Base-by-base conservation (phyloP, 2,888 invertebrate species). In the Stenolophus ochropezus region DNA sequence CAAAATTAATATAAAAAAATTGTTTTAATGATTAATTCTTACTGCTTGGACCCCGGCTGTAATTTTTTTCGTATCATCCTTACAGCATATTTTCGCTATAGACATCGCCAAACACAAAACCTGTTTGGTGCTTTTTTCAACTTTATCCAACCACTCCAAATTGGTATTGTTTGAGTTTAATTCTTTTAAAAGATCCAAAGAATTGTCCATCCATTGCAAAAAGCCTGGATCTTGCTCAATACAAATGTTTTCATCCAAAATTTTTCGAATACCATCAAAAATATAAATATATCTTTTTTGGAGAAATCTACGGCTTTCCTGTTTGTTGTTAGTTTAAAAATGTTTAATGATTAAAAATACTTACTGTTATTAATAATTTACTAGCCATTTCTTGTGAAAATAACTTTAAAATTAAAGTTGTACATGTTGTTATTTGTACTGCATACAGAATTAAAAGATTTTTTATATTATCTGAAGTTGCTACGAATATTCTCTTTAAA, bases 21-120 rank as follows among this genome's bases (percentile, higher is more conserved):
- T n/a, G 4, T 14, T 58, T 76, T 21, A 42, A 53, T 61, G 18
- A 33, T 53, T 23, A 81, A 84, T 88, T 42, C 33, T 86, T 88
- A 92, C 92, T 85, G 91, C 90, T 89, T 91, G 91, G 84, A 91
- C 91, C 33, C 91, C 88, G 16, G 91, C 91, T 86, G 90, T 91
- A 11, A 92, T 89, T 83, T 91, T 87, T 84, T 86, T 86, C 27
- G 84, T 85, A 84, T 89, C 89, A 23, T 87, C 86, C 18, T 82
- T 82, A 18, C 86, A 82, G 11, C 87, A 85, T 21, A 89, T 87
- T 85, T 89, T 89, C 2, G 87, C 88, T 74, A 89, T 87, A 2
- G 89, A 88, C 88, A 89, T 88, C 5, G 88, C 88, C 84, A 89
- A 87, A 81, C 87, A 87, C 11, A 89, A 84, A 21, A 89, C 86